Evolutionary conservation across 2,888 invertebrate species (phyloP).

Genomic region (Noctua janthina): DNA sequence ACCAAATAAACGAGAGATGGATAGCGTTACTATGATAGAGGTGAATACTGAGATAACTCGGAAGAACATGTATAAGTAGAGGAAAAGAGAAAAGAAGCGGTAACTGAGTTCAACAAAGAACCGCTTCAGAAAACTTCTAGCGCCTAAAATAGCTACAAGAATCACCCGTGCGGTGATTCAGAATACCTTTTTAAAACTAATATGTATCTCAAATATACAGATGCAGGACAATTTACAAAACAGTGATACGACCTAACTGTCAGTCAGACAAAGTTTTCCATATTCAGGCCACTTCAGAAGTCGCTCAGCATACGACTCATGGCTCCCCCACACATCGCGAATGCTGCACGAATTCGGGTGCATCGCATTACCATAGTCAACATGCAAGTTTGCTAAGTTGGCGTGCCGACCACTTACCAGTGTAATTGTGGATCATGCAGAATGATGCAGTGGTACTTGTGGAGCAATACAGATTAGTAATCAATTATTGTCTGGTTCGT

Average conservation of each 20-base stretch:
- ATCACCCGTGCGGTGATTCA: not conserved
- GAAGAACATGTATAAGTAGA: not conserved
- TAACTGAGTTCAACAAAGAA: not conserved
- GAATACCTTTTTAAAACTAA: not conserved
- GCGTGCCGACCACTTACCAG: conserved; percentile 10
- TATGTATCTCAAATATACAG: not conserved
- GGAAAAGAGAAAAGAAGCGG: not conserved
- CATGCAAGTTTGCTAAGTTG: conserved; percentile 14
- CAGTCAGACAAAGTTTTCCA: conserved; percentile 25
- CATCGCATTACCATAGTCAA: conserved; percentile 54
- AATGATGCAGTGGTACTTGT: not conserved
- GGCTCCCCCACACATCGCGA: conserved; percentile 18
- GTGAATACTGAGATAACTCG: not conserved
- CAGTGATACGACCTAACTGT: conserved; percentile 10
- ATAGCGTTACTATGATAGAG: not conserved
- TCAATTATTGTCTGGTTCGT: not conserved
- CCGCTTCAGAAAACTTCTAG: not conserved
- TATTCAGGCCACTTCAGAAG: conserved; percentile 40
- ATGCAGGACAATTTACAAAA: not conserved
- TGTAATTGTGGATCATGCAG: not conserved
- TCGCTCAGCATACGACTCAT: not conserved
- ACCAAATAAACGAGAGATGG: not conserved
- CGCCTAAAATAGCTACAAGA: not conserved
- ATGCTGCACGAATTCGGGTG: conserved; percentile 31
- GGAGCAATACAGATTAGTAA: not conserved